phyloP scores from a whole-genome alignment of 2,888 invertebrate species.

The Volucella inflata region DNA sequence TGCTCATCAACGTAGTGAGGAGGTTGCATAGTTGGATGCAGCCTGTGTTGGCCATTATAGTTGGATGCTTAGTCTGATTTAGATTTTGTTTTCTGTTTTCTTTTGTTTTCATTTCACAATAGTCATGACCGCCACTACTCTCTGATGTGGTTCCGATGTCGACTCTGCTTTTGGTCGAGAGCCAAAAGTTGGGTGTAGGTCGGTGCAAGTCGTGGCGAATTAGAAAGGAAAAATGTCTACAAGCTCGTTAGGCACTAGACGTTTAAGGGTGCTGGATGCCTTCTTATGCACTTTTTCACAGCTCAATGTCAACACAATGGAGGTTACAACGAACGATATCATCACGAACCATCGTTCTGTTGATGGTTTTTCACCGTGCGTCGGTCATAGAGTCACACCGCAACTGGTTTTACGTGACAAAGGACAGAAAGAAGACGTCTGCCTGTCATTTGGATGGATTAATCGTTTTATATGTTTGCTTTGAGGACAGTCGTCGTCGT shows the following conservation, averaged over 20 bases:
- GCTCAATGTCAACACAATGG: constrained; percentile 15
- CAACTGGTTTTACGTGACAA: constrained; percentile 30
- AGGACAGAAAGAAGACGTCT: constrained; percentile 55
- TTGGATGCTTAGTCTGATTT: constrained; percentile 27
- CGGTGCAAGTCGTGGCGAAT: background rate
- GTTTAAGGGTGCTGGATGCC: background rate
- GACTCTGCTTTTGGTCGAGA: constrained; percentile 32
- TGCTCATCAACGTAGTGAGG: constrained; percentile 61
- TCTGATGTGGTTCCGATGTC: too few relatives aligned
- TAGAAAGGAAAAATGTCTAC: constrained; percentile 34
- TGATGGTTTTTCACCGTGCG: background rate
- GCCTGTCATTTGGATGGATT: constrained; percentile 52
- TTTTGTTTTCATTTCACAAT: constrained; percentile 12
- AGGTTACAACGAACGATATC: constrained; percentile 5
- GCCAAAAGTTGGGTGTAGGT: constrained; percentile 42
- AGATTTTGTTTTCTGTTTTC: constrained; percentile 12
- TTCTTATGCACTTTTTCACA: constrained; percentile 29
- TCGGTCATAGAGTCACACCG: constrained; percentile 10
- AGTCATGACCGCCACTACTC: constrained; percentile 25
- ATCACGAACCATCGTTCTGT: constrained; percentile 9
- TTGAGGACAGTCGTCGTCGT: constrained; percentile 27
- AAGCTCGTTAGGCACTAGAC: constrained; percentile 34
- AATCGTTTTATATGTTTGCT: constrained; percentile 46
- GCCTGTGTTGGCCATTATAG: background rate
- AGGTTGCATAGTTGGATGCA: constrained; percentile 45